Conservation (phyloP, 1,140 invertebrate species). For the Campoletis sonorensis region DNA sequence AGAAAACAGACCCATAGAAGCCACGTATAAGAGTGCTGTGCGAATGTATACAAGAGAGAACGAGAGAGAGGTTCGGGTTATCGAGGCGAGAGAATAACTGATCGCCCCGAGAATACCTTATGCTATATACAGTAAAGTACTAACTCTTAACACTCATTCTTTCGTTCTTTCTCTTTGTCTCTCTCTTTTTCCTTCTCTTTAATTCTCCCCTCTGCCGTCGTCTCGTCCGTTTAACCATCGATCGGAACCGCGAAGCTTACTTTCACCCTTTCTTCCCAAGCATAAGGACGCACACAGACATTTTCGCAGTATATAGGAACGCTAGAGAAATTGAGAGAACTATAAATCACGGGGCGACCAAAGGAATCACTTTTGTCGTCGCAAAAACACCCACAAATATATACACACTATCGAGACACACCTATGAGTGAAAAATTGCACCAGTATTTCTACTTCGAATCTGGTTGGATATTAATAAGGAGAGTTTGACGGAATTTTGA, state of each 20-base stretch:
- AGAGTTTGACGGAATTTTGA: too few species aligned
- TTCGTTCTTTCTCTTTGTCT: background rate
- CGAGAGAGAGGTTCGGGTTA: slow-evolving; percentile 53
- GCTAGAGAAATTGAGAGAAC: background rate
- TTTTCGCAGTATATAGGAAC: background rate
- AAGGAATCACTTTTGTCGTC: background rate
- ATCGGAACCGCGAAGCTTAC: slow-evolving; percentile 8
- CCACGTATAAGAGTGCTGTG: background rate
- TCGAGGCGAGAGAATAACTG: slow-evolving; percentile 65
- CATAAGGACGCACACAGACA: background rate
- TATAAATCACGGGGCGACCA: background rate
- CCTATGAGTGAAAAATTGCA: too few species aligned
- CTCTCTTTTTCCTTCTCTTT: background rate
- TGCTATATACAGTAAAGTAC: slow-evolving; percentile 6
- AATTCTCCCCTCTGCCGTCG: background rate
- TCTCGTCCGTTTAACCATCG: slow-evolving; percentile 20
- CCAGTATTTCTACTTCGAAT: too few species aligned
- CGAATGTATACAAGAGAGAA: background rate
- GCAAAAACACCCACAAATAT: background rate
- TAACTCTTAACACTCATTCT: slow-evolving; percentile 7
- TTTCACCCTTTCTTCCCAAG: background rate
- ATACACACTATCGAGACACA: background rate
- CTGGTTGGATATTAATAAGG: too few species aligned
- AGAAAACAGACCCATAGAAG: slow-evolving; percentile 15
- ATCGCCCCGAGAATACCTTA: slow-evolving; percentile 52